A percentile compares a stretch with the other conserved stretches of the same genome.
Evolutionary conservation across 2,797 vertebrate species (phyloP).

Genomic region (Galagoides demidoff): DNA sequence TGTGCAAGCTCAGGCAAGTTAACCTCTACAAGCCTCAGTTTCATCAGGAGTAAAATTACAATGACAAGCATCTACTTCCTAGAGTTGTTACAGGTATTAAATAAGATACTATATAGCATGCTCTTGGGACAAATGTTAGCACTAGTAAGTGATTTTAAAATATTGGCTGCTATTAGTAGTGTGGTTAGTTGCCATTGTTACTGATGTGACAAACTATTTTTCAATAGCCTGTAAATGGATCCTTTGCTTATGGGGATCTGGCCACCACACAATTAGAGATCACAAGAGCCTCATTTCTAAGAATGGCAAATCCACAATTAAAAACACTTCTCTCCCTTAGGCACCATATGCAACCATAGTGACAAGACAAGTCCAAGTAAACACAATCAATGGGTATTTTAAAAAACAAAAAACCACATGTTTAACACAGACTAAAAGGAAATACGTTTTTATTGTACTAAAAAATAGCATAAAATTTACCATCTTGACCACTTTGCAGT

Average conservation of each 20-base stretch:
- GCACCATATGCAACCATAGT: not conserved
- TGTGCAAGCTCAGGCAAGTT: not conserved
- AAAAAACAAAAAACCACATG: not conserved
- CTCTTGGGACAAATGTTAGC: not conserved
- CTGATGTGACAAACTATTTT: not conserved
- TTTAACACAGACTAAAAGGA: not conserved
- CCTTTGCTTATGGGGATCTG: not conserved
- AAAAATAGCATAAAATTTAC: not conserved
- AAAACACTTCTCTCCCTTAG: not conserved
- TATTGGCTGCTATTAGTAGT: not conserved
- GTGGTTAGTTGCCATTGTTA: not conserved
- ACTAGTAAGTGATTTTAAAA: slow-evolving; percentile 23
- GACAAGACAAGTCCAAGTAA: not conserved
- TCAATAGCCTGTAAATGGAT: not conserved
- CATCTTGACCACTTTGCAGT: not conserved
- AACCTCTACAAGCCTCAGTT: not conserved
- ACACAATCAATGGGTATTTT: not conserved
- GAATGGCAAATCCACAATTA: not conserved
- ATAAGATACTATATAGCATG: not conserved
- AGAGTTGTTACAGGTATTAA: not conserved
- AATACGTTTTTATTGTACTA: not conserved
- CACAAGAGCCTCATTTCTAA: not conserved
- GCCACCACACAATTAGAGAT: slow-evolving; percentile 25
- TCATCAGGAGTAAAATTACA: slow-evolving; percentile 10
- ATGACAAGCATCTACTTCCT: not conserved